Evolutionary conservation across 2,888 invertebrate genomes (phyloP).

Genomic region (Alcis repandata): DNA sequence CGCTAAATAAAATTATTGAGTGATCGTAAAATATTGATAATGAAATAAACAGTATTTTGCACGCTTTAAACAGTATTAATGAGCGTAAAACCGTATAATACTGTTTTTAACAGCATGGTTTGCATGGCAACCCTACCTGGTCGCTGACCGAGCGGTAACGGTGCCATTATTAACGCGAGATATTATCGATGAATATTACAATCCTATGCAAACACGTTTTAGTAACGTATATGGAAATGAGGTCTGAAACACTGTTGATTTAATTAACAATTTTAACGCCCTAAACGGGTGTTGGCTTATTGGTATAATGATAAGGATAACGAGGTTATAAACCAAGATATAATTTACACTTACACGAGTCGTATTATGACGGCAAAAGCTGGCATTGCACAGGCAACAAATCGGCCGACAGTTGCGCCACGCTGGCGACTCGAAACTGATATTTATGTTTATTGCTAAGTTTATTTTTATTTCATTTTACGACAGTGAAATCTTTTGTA

Average conservation of each 20-base stretch:
- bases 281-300: slow-evolving; percentile 79
- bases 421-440: slow-evolving; percentile 25
- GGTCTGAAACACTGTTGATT: slow-evolving; percentile 62
- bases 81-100: too few relatives aligned
- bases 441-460: slow-evolving; percentile 38
- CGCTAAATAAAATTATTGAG: too few relatives aligned
- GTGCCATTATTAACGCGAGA: slow-evolving; percentile 58
- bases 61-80: too few relatives aligned
- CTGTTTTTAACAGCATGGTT: too few relatives aligned
- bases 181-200: slow-evolving; percentile 70
- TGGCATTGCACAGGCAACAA: slow-evolving; percentile 22
- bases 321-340: slow-evolving; percentile 63
- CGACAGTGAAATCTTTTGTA: slow-evolving; percentile 33
- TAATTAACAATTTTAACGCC: slow-evolving; percentile 79
- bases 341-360: slow-evolving; percentile 62
- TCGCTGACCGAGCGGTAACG: slow-evolving; percentile 46
- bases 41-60: too few relatives aligned
- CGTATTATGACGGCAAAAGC: slow-evolving; percentile 29
- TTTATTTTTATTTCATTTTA: slow-evolving; percentile 34
- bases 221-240: slow-evolving; percentile 66
- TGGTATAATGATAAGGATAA: slow-evolving; percentile 71
- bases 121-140: too few relatives aligned
- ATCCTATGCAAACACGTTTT: slow-evolving; percentile 72
- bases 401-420: slow-evolving; percentile 28
- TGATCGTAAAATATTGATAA: too few relatives aligned